Percentiles rank a stretch among this genome's conserved stretches.
phyloP scores from a whole-genome alignment of 2,113 vertebrate species.

The Todiramphus saurophagus region DNA sequence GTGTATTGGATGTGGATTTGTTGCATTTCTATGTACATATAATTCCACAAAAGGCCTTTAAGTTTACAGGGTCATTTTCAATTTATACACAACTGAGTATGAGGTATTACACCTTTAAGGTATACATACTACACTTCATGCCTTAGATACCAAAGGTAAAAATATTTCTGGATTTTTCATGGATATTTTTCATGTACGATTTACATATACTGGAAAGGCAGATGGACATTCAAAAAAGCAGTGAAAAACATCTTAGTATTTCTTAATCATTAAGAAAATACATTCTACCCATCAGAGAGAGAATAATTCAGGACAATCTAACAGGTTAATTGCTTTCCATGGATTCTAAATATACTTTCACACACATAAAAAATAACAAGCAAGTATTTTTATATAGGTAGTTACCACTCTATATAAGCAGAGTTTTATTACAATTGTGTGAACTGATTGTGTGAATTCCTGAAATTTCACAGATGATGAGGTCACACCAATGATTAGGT shows the following conservation, averaged over 20 bases:
- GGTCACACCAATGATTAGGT: neutral
- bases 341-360: neutral
- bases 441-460: neutral
- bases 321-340: neutral
- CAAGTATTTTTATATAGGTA: neutral
- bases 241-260: neutral
- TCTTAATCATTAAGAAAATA: neutral
- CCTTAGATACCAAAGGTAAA: neutral
- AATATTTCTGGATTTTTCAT: neutral
- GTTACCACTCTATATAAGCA: neutral
- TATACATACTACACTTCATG: neutral
- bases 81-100: neutral
- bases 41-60: neutral
- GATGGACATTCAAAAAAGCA: neutral
- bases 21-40: neutral
- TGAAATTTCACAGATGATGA: neutral
- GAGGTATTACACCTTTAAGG: neutral
- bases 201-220: neutral
- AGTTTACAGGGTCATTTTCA: neutral
- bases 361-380: neutral
- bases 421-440: neutral
- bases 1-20: neutral
- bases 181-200: neutral
- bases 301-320: neutral
- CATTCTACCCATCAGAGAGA: neutral